Base-by-base conservation (phyloP, 2,888 invertebrate species). In the Alloscopus bannaensis region DNA sequence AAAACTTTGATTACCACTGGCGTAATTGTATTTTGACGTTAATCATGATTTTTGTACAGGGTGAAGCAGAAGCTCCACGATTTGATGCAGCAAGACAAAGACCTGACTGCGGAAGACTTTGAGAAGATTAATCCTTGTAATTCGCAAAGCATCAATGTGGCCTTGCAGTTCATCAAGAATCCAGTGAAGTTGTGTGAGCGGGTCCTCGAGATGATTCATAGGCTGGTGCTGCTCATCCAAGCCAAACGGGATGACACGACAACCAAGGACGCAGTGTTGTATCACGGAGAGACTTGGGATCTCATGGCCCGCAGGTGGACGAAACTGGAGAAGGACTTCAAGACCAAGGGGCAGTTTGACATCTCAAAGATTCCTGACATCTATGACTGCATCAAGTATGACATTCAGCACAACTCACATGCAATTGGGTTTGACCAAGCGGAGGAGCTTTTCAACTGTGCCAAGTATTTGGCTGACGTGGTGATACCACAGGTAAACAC, bases 361-460 rank as follows among this genome's bases (percentile, higher is more conserved):
- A 99, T 99, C 87, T 98, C 98, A 4, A 99, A 99, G 90, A 96
- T 99, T 78, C 99, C 99, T 0, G 99, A 99, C 88, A 99, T 99
- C 85, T 99, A 99, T 87, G 99, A 99, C 90, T 99, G 99, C 88
- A 99, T 99, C 86, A 99, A 99, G 88, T 99, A 97, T 88, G 99
- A 99, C 89, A 90, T 99, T 84, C 98, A 99, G 87, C 99, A 99
- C 88, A 99, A 99, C 88, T 96, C 97, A 87, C 96, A 97, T 87
- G 96, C 96, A 0, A 88, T 98, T 84, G 96, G 98, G 88, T 97
- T 95, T 87, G 95, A 95, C 87, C 92, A 94, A 87, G 96, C 97
- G 0, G 96, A 97, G 88, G 95, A 97, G 88, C 89, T 97, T 57
- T 99, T 99, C 87, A 94, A 95, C 69, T 96, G 96, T 88, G 95